Evolutionary conservation across 2,888 invertebrate species (phyloP), one percentile per base, ranked within the genome.

Genomic region (Drosophila histrio): DNA sequence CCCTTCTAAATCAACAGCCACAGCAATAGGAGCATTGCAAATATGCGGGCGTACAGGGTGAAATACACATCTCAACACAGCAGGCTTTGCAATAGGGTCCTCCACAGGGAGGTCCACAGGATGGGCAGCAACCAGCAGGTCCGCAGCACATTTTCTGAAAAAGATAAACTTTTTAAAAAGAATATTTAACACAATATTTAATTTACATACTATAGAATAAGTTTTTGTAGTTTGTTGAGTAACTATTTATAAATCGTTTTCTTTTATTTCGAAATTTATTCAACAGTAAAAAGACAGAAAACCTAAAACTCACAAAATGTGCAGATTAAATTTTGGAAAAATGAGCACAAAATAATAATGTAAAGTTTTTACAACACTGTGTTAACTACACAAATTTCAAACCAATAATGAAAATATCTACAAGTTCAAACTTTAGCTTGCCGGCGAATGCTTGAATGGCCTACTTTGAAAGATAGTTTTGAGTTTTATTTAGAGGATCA

Each of bases 11-110:
- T 34, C 9, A 69, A n/a, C 69, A 70, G 4, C 66, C 60, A 38
- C 53, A 72, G 57, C 56, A 73, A 41, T 34, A 73, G 5, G 61
- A 61, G 53, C 63, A 74, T 39, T 86, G 87, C 39, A 86, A 49
- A 32, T 74, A 87, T 11, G 87, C 87, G 0, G 87, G 78, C 3
- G 87, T 86, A 41, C 81, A 82, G 0, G 87, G 81, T 4, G 46
- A 32, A 13, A 44, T 34, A 32, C 87, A 84, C 28, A 75, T 50
- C 36, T 78, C 81, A 9, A 80, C 75, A 17, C 78, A 80, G 44
- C 87, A 82, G 13, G 57, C 9, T n/a, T 57, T 58, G 22, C 65
- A 53, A 19, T 32, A 78, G 3, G 72, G 44, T 13, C 75, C 80
- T 6, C 66, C 61, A 21, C 70, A 71, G 0, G 82, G 79, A 9